Conservation (phyloP, 2,888 invertebrate species). For the Ecdyonurus torrentis region DNA sequence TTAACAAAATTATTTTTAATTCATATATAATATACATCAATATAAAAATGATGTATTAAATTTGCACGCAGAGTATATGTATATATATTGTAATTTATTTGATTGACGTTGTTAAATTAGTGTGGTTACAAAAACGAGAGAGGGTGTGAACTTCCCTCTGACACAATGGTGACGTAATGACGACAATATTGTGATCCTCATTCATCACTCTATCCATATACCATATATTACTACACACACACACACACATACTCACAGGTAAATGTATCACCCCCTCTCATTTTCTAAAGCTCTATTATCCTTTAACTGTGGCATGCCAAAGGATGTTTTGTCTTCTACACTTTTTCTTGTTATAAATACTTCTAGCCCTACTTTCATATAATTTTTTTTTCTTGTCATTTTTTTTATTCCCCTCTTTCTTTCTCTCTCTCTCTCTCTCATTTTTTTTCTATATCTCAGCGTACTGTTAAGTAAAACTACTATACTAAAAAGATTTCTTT, state of each 20-base stretch:
- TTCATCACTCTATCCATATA: background rate
- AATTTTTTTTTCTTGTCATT: background rate
- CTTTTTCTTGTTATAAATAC: background rate
- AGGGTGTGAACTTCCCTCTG: background rate
- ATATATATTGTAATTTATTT: background rate
- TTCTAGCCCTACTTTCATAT: background rate
- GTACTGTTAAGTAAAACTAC: too few relatives aligned
- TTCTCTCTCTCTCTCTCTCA: too few relatives aligned
- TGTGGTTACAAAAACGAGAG: too few relatives aligned
- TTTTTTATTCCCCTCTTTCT: too few relatives aligned
- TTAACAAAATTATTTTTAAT: too few relatives aligned
- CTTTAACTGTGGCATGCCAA: too few relatives aligned
- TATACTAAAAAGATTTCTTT: too few relatives aligned
- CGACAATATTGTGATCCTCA: background rate
- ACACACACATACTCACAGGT: background rate
- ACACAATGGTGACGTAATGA: background rate
- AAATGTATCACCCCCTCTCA: background rate
- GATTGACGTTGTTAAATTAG: background rate
- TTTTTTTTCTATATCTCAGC: too few relatives aligned
- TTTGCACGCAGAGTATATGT: too few relatives aligned
- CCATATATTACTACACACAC: too few relatives aligned
- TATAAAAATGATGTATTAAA: too few relatives aligned
- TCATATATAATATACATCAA: too few relatives aligned
- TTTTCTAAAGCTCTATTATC: background rate
- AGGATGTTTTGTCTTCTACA: background rate